Percentiles rank a stretch among this genome's conserved stretches.
phyloP scores from a whole-genome alignment of 1,140 invertebrate genomes.

The Psix sp. region DNA sequence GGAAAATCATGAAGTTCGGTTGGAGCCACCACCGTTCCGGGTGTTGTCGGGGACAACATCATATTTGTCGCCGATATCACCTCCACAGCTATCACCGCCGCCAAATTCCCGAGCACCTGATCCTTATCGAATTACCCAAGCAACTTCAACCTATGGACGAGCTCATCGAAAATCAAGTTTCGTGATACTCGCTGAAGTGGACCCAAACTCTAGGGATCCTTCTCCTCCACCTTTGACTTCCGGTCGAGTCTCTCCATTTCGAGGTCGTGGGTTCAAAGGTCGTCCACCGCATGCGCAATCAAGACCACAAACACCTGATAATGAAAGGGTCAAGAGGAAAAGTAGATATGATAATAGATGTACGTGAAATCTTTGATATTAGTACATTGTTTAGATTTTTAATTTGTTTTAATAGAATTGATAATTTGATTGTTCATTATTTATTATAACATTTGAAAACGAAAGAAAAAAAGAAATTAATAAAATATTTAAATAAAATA shows the following conservation, averaged over 20 bases:
- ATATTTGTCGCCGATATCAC: conserved; percentile 52
- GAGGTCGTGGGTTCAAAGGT: conserved; percentile 79
- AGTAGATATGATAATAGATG: conserved; percentile 63
- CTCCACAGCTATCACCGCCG: conserved; percentile 66
- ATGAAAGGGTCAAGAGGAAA: conserved; percentile 26
- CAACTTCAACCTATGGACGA: conserved; percentile 62
- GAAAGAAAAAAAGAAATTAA: no score
- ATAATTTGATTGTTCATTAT: no score
- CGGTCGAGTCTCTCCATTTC: conserved; percentile 79
- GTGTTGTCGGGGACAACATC: conserved; percentile 64
- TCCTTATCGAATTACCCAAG: conserved; percentile 69
- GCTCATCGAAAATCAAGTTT: conserved; percentile 76
- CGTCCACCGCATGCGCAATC: conserved; percentile 72
- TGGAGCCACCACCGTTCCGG: conserved; percentile 64
- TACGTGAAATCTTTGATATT: no score
- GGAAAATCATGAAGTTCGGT: conserved; percentile 59
- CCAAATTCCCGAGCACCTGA: conserved; percentile 72
- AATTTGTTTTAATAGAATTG: no score
- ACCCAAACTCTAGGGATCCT: conserved; percentile 68
- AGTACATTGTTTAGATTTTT: no score
- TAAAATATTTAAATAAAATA: no score
- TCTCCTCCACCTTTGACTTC: conserved; percentile 62
- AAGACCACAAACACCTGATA: conserved; percentile 67
- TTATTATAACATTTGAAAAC: no score
- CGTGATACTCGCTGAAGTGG: conserved; percentile 79